A percentile compares a stretch with the other conserved stretches of the same genome.
Conservation (phyloP, 2,888 invertebrate genomes). For the Pyrrhosoma nymphula region DNA sequence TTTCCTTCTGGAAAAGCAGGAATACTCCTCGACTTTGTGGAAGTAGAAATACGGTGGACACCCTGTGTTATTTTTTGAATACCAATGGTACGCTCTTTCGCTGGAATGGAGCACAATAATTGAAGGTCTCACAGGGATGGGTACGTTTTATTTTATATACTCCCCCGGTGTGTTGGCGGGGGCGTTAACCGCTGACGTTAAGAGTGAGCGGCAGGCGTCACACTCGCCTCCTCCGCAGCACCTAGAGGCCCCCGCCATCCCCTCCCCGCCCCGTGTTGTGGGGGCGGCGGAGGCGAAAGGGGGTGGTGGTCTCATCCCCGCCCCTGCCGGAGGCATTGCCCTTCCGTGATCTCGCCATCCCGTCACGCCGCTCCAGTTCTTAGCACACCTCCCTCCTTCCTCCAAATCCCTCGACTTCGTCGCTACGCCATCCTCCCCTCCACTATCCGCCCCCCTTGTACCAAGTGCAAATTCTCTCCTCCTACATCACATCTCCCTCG, state of each 20-base stretch:
- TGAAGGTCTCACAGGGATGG: background rate
- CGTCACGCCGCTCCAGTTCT: background rate
- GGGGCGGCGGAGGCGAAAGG: too few relatives aligned
- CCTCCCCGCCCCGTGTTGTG: too few relatives aligned
- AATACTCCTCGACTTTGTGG: too few relatives aligned
- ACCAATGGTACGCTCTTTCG: background rate
- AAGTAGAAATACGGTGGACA: background rate
- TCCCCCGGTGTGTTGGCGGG: background rate
- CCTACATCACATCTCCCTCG: background rate
- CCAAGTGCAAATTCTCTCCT: background rate
- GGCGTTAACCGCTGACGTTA: conserved; percentile 14
- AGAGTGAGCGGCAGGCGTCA: background rate
- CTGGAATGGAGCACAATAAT: background rate
- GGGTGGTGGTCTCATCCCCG: background rate
- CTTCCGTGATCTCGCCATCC: conserved; percentile 8
- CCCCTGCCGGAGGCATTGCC: conserved; percentile 7
- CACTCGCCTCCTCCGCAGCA: background rate
- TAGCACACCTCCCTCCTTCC: background rate
- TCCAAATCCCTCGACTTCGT: background rate
- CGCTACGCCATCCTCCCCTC: background rate
- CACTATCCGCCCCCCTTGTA: too few relatives aligned
- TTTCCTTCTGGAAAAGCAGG: too few relatives aligned
- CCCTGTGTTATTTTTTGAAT: background rate
- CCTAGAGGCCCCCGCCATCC: background rate
- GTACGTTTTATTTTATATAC: background rate